Conservation (phyloP, 1,140 invertebrate genomes). For the Aphelenchoides avenae region DNA sequence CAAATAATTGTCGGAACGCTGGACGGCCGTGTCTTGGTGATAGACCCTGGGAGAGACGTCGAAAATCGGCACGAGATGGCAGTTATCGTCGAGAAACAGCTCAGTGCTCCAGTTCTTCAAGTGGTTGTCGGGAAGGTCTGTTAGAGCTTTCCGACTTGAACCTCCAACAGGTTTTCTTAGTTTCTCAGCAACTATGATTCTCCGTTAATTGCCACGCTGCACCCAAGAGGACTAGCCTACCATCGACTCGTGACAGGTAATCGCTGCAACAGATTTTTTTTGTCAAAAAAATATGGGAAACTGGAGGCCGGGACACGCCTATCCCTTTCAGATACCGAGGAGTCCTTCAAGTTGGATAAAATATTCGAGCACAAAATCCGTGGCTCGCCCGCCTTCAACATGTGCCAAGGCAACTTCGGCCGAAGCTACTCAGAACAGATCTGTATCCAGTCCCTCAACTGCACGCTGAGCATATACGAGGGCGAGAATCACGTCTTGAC, state of each 20-base stretch:
- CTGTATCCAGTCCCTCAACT: conserved; percentile 42
- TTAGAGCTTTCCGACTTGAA: too few species aligned
- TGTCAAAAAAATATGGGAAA: not conserved
- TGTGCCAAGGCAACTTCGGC: conserved; percentile 37
- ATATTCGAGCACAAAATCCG: conserved; percentile 43
- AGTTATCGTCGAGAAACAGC: conserved; percentile 23
- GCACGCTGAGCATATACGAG: conserved; percentile 31
- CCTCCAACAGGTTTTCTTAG: too few species aligned
- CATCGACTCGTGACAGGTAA: conserved; percentile 21
- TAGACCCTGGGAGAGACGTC: conserved; percentile 39
- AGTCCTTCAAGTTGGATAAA: conserved; percentile 38
- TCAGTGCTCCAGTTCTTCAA: conserved; percentile 33
- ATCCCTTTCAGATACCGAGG: conserved; percentile 25
- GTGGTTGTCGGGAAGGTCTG: conserved; percentile 23
- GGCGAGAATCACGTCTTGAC: conserved; percentile 39
- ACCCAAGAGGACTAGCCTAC: conserved; percentile 19
- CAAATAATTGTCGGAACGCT: conserved; percentile 40
- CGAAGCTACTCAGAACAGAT: conserved; percentile 21
- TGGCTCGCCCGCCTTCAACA: conserved; percentile 38
- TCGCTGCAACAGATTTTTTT: too few species aligned
- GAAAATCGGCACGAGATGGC: conserved; percentile 42
- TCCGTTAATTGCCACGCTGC: conserved; percentile 16
- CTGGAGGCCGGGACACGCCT: not conserved
- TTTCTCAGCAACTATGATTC: conserved; percentile 20
- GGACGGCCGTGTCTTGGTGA: conserved; percentile 23